These are phyloP conservation scores for Phortica variegata DNA, from an alignment of 1,140 invertebrate genomes.

Conservation along the genomic window DNA sequence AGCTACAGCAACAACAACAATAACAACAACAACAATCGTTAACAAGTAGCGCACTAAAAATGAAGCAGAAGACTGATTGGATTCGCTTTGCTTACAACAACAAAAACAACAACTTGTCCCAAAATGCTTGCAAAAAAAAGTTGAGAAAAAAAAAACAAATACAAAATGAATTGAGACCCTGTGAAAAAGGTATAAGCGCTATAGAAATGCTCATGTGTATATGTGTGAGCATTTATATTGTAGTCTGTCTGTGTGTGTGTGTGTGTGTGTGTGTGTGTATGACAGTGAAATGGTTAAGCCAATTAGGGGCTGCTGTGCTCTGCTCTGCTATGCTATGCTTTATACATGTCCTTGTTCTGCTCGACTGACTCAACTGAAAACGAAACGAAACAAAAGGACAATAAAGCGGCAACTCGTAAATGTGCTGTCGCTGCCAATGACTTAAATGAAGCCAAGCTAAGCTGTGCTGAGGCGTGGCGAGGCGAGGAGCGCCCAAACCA, in stretches of 20 bases:
- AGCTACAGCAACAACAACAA: too few species aligned
- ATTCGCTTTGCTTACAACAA: slow-evolving; percentile 26
- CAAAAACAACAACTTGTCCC: slow-evolving; percentile 6
- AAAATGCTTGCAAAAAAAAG: background rate
- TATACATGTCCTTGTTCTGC: too few species aligned
- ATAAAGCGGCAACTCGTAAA: slow-evolving; percentile 44
- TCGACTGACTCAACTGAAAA: too few species aligned
- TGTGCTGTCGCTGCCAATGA: background rate
- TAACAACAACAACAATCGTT: too few species aligned
- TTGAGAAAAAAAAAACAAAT: background rate
- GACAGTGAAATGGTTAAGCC: slow-evolving; percentile 23
- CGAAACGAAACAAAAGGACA: slow-evolving; percentile 37
- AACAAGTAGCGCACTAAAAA: background rate
- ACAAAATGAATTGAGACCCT: background rate
- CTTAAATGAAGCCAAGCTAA: background rate
- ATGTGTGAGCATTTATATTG: too few species aligned
- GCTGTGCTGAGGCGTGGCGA: slow-evolving; percentile 2
- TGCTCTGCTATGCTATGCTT: too few species aligned
- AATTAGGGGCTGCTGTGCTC: slow-evolving; percentile 26
- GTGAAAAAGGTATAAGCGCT: too few species aligned
- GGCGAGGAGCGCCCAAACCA: background rate
- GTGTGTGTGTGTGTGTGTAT: too few species aligned
- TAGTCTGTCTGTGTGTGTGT: too few species aligned
- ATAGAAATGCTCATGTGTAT: too few species aligned
- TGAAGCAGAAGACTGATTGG: slow-evolving; percentile 25